Evolutionary conservation across 2,113 vertebrate genomes (phyloP), one percentile per base, ranked within the genome.

Genomic region (Proterorhinus semilunaris): DNA sequence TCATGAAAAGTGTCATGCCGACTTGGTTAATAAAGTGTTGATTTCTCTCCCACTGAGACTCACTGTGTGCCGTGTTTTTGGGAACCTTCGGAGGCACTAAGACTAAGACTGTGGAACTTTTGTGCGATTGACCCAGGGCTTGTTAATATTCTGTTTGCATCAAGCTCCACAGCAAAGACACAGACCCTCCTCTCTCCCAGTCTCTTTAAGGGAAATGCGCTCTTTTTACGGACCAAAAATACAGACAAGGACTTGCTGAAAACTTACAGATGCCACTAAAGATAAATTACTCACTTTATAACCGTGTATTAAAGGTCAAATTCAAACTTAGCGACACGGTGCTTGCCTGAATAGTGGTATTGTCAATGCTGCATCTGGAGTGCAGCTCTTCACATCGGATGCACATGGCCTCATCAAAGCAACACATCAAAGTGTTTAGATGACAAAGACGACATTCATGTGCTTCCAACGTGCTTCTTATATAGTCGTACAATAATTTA

Each of bases 71-170:
- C 1, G 57, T 45, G 9, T 61, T 61, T 58, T 13, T 21, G 43
- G 27, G 27, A 13, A 11, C 11, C 9, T 2, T 71, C 36, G n/a
- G 47, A 62, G 54, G 71, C 45, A 57, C n/a, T 17, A 42, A 68
- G 44, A 8, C 71, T 59, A 42, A 68, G 44, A 8, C 71, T 59
- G 52, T 3, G 43, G 61, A 75, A 65, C 62, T 67, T 76, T 69
- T 64, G 69, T 11, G 45, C 68, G 70, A 70, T 54, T 69, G 71
- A 80, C 79, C 78, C 78, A 64, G 54, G 66, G 61, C 76, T 76
- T 75, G 83, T 84, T 90, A 72, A 83, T 85, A 87, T 89, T 87
- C 86, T 83, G 78, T 72, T 72, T 74, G 78, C 78, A 86, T 85
- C 78, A 66, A 46, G 74, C 49, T 64, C 73, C 65, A 76, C 72